Evolutionary conservation across 2,113 vertebrate genomes (phyloP), one percentile per base, ranked within the genome.

Genomic region (Eptesicus fuscus): DNA sequence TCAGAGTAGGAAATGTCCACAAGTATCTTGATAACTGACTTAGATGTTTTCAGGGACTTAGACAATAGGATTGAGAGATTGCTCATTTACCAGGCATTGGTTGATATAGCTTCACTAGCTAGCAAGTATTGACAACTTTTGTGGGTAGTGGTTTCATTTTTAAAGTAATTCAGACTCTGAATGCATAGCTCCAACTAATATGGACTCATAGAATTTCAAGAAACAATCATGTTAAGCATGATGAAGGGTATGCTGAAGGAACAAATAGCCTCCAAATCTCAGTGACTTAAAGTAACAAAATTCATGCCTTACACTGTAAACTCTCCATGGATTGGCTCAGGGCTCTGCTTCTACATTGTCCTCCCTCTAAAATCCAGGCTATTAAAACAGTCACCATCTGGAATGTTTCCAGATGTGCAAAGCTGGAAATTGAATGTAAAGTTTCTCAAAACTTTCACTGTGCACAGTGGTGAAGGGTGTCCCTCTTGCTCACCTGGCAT

Each of bases 21-120:
- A 73, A 90, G 67, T 63, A 87, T 92, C 91, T 97, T 93, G 65
- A 78, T 88, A 90, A 87, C 49, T 83, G 80, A 77, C 25, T 30
- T 71, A 79, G 73, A 77, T 92, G 85, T 51, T 96, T 95, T 93
- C 77, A 94, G 77, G 53, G 40, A 82, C 42, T 74, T 78, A 70
- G 32, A 88, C 84, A 76, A 92, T 76, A 86, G 49, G 40, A 63
- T 63, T 85, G 74, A 94, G 47, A 73, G 25, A 83, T 42, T 73
- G 22, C 14, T 91, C 73, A 88, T 83, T 82, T 82, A 91, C 51
- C 2, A 94, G 23, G 11, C 53, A 94, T 83, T 87, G 86, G 83
- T 53, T 94, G 77, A 42, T 71, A 91, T 59, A 74, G 10, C 90
- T 92, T 96, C 14, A 90, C 23, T 32, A 90, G 25, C 4, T 51